phyloP scores from a whole-genome alignment of 2,797 vertebrate species.

The Cuniculus paca region DNA sequence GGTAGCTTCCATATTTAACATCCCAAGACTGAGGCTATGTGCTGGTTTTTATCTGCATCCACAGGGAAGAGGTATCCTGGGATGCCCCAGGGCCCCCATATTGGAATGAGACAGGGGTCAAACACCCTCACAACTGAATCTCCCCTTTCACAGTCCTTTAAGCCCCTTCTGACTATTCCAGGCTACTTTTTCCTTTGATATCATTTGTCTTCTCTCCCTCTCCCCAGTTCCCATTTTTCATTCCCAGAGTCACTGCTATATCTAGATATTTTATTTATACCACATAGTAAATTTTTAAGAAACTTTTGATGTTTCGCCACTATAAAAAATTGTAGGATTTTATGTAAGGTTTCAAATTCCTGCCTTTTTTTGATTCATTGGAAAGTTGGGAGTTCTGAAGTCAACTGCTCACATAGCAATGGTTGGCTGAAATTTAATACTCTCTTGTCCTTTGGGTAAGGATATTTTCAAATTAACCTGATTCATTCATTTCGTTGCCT shows the following conservation, averaged over 20 bases:
- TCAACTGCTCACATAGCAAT: neutral
- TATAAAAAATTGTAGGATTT: neutral
- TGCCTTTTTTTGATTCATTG: neutral
- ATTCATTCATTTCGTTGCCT: neutral
- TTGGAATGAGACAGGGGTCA: neutral
- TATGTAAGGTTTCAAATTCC: neutral
- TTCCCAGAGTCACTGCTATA: neutral
- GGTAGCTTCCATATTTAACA: neutral
- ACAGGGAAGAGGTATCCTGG: neutral
- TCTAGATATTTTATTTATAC: neutral
- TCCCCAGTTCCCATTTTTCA: neutral
- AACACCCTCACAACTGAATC: neutral
- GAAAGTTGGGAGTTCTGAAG: neutral
- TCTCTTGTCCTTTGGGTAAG: neutral
- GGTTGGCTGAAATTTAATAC: neutral
- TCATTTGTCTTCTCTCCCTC: neutral
- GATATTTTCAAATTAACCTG: constrained; percentile 1
- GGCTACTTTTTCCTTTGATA: neutral
- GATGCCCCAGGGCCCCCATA: neutral
- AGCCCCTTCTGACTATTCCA: neutral
- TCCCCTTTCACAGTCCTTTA: neutral
- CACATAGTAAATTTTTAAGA: neutral
- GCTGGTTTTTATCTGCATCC: neutral
- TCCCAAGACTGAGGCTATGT: neutral
- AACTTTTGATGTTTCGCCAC: neutral